Percentiles rank a stretch among this genome's conserved stretches.
These are phyloP conservation scores for Eristalis intricaria DNA, from an alignment of 2,888 invertebrate species.

Conservation along the genomic window DNA sequence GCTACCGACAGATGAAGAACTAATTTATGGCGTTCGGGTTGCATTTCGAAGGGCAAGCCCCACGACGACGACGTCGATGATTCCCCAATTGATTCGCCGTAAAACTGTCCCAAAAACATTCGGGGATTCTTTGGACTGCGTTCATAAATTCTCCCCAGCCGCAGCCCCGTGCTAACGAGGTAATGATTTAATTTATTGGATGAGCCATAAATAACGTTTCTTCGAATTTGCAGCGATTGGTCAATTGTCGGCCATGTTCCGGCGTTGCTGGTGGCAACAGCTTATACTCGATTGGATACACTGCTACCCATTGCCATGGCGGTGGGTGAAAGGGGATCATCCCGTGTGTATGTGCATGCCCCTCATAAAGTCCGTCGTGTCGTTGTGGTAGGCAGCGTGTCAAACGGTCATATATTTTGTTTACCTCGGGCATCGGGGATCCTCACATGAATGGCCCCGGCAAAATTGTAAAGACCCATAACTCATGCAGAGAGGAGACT, in stretches of 20 bases:
- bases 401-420: slow-evolving; percentile 61
- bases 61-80: slow-evolving; percentile 28
- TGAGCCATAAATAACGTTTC: slow-evolving; percentile 76
- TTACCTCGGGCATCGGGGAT: slow-evolving; percentile 37
- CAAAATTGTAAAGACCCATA: slow-evolving; percentile 59
- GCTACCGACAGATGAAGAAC: slow-evolving; percentile 32
- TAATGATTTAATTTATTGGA: slow-evolving; percentile 78
- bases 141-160: slow-evolving; percentile 48
- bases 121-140: slow-evolving; percentile 35
- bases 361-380: slow-evolving; percentile 36
- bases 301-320: background rate
- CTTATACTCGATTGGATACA: background rate
- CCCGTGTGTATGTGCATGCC: slow-evolving; percentile 7
- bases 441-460: slow-evolving; percentile 22
- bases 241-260: slow-evolving; percentile 63
- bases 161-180: slow-evolving; percentile 73
- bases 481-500: slow-evolving; percentile 55
- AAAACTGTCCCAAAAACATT: slow-evolving; percentile 26
- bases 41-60: slow-evolving; percentile 6
- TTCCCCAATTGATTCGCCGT: slow-evolving; percentile 54
- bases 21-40: slow-evolving; percentile 29
- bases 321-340: slow-evolving; percentile 9
- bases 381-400: slow-evolving; percentile 48
- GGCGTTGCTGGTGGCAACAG: slow-evolving; percentile 14
- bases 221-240: slow-evolving; percentile 67